Conservation (phyloP, 1,140 invertebrate species). For the Drosophila repletoides region DNA sequence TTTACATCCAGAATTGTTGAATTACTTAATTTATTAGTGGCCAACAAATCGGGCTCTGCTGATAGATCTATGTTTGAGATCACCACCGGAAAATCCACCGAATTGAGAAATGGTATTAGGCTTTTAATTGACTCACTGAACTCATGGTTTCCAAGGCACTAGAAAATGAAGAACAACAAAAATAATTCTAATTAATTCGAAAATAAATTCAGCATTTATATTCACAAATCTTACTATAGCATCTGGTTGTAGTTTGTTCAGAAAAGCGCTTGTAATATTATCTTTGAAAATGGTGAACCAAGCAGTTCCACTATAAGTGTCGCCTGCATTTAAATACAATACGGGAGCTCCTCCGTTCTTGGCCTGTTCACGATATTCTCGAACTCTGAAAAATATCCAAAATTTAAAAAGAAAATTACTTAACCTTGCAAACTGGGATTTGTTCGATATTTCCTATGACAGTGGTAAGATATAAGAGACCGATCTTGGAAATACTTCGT, state of each 20-base stretch:
- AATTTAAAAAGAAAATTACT: too few species aligned
- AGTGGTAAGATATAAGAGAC: too few species aligned
- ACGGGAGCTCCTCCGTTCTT: conserved; percentile 84
- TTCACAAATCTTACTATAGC: conserved; percentile 88
- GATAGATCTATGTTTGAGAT: conserved; percentile 89
- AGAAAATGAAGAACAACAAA: conserved; percentile 79
- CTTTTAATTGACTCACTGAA: conserved; percentile 91
- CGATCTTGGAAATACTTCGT: too few species aligned
- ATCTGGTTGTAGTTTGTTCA: conserved; percentile 90
- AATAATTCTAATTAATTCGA: conserved; percentile 27
- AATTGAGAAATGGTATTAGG: conserved; percentile 89
- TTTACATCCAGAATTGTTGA: conserved; percentile 87
- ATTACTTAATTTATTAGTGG: conserved; percentile 83
- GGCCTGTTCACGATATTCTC: conserved; percentile 84
- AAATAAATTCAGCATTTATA: not conserved
- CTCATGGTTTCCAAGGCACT: conserved; percentile 97
- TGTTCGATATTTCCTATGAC: too few species aligned
- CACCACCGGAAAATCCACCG: conserved; percentile 88
- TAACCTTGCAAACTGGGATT: too few species aligned
- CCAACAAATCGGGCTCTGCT: conserved; percentile 85
- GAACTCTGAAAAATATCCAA: conserved; percentile 82
- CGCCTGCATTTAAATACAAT: conserved; percentile 92
- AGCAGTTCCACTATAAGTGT: conserved; percentile 93
- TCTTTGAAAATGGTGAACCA: conserved; percentile 92
- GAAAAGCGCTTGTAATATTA: conserved; percentile 88